Conservation (phyloP, 2,113 vertebrate species). For the Callorhinus ursinus region DNA sequence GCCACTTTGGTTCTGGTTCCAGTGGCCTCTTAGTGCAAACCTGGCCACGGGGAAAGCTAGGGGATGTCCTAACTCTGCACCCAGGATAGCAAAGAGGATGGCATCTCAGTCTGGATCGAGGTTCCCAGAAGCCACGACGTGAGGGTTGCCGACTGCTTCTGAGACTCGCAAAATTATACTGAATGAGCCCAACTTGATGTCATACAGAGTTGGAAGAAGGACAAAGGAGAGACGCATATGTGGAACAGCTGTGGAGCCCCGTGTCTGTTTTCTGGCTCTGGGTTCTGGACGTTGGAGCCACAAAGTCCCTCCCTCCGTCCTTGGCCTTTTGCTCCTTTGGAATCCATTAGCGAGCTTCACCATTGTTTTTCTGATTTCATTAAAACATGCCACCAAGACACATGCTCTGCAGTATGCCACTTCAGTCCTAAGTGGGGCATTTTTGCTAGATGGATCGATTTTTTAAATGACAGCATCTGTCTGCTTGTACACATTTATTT, state of each 20-base stretch:
- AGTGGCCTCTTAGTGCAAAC: background rate
- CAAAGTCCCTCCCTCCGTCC: background rate
- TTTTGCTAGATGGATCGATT: constrained; percentile 83
- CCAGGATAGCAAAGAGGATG: background rate
- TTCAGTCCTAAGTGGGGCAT: constrained; percentile 81
- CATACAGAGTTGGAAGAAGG: background rate
- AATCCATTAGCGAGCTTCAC: constrained; percentile 60
- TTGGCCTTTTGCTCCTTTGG: constrained; percentile 57
- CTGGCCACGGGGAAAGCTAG: background rate
- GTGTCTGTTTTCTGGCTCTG: accelerated
- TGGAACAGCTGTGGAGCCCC: background rate
- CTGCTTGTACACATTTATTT: constrained; percentile 87
- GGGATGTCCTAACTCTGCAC: background rate
- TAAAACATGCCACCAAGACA: constrained; percentile 81
- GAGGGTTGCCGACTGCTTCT: background rate
- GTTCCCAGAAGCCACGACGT: background rate
- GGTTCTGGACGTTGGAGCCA: background rate
- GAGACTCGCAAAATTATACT: background rate
- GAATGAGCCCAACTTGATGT: background rate
- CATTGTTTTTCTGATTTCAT: constrained; percentile 77
- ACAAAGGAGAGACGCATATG: background rate
- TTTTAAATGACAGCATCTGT: constrained; percentile 88
- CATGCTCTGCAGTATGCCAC: constrained; percentile 74
- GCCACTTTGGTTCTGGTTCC: background rate
- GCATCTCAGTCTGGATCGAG: no score